phyloP scores from a whole-genome alignment of 2,797 vertebrate genomes.

The Galagoides demidoff region DNA sequence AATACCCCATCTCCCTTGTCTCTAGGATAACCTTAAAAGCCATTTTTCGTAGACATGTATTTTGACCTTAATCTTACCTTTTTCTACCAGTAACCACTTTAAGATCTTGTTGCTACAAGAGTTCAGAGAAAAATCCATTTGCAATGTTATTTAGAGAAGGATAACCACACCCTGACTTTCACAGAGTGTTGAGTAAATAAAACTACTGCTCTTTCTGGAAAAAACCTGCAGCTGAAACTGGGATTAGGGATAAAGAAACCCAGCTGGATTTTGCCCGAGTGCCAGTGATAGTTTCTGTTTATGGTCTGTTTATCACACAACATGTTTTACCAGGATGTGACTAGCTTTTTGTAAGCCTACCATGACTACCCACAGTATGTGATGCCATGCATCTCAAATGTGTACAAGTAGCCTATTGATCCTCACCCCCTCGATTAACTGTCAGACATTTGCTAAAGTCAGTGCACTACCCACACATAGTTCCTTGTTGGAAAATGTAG shows the following conservation, averaged over 20 bases:
- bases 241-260: constrained; percentile 12
- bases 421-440: not conserved
- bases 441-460: not conserved
- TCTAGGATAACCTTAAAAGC: not conserved
- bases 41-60: not conserved
- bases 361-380: not conserved
- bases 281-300: constrained; percentile 26
- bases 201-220: constrained; percentile 68
- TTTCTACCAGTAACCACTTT: constrained; percentile 43
- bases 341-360: constrained; percentile 7
- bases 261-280: constrained; percentile 14
- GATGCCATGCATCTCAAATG: not conserved
- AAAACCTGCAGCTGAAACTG: constrained; percentile 69
- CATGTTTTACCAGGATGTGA: constrained; percentile 39
- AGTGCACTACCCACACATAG: not conserved
- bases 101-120: constrained; percentile 66
- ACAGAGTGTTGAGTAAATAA: constrained; percentile 63
- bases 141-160: constrained; percentile 35
- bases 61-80: constrained; percentile 64
- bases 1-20: not conserved
- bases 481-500: not conserved
- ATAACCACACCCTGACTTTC: constrained; percentile 55
- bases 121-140: constrained; percentile 67
- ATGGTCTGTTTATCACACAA: not conserved
- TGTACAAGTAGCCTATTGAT: not conserved